A percentile compares a stretch with the other conserved stretches of the same genome.
Conservation (phyloP, 2,797 vertebrate genomes). For the Natrix natrix region DNA sequence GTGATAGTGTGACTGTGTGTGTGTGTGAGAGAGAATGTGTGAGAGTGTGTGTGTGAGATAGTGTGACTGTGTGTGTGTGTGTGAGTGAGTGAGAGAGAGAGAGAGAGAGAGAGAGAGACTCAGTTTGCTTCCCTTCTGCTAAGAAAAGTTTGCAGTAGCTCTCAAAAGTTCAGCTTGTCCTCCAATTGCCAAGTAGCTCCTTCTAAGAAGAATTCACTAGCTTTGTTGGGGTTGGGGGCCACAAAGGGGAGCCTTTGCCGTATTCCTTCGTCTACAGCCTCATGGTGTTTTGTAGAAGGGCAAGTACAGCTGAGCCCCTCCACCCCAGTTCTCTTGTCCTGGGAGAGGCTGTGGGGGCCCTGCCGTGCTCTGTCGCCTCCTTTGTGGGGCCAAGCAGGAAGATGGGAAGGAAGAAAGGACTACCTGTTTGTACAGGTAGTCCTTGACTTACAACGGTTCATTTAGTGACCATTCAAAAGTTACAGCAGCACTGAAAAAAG, state of each 20-base stretch:
- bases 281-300: background rate
- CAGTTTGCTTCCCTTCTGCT: background rate
- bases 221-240: background rate
- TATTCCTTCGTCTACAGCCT: background rate
- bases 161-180: background rate
- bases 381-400: constrained; percentile 14
- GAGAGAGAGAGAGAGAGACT: background rate
- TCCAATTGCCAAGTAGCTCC: background rate
- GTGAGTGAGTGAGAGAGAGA: background rate
- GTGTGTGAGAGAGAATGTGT: background rate
- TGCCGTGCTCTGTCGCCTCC: background rate
- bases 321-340: background rate
- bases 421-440: background rate
- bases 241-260: background rate
- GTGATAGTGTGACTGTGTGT: too few relatives aligned
- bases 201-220: background rate
- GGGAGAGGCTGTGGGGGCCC: background rate
- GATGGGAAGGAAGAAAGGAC: background rate
- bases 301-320: background rate
- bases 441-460: background rate
- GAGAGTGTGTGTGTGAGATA: too few relatives aligned
- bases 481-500: background rate
- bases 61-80: background rate
- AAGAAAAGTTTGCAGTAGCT: background rate
- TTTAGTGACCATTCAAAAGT: background rate